Evolutionary conservation across 2,797 vertebrate species (phyloP).

Genomic region (Pygocentrus nattereri): DNA sequence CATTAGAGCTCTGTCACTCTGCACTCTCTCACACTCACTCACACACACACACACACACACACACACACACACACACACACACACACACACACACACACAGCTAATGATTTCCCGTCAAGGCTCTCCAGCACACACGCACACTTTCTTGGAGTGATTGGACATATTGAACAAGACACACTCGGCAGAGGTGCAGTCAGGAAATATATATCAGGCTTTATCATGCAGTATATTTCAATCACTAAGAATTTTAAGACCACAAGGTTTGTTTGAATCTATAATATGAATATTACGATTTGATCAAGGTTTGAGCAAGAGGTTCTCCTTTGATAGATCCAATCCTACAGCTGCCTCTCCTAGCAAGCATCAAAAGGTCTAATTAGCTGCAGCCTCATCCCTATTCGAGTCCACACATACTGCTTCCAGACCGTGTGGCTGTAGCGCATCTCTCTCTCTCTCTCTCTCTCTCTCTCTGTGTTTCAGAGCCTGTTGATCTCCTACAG

Average conservation of each 20-base stretch:
- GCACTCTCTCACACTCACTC: slow-evolving; percentile 37
- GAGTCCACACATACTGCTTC: neutral
- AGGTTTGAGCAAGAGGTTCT: neutral
- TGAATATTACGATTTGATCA: neutral
- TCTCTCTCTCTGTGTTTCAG: neutral
- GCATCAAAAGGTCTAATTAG: neutral
- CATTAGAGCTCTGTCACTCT: slow-evolving; percentile 47
- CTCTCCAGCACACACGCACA: slow-evolving; percentile 30
- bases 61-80: slow-evolving; percentile 12
- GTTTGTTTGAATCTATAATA: neutral
- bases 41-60: slow-evolving; percentile 15
- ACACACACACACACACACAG: slow-evolving; percentile 18
- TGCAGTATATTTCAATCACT: neutral
- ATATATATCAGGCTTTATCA: neutral
- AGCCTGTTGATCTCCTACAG: slow-evolving; percentile 31
- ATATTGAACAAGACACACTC: slow-evolving; percentile 4
- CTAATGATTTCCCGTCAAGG: slow-evolving; percentile 56
- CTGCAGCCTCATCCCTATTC: neutral
- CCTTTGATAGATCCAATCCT: neutral
- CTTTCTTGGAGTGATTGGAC: neutral
- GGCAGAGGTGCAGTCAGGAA: neutral
- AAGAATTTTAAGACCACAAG: neutral
- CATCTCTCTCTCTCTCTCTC: neutral
- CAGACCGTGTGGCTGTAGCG: neutral
- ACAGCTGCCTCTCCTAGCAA: slow-evolving; percentile 3